Evolutionary conservation across 2,113 vertebrate species (phyloP).

Genomic region (Lepidothrix coronata): DNA sequence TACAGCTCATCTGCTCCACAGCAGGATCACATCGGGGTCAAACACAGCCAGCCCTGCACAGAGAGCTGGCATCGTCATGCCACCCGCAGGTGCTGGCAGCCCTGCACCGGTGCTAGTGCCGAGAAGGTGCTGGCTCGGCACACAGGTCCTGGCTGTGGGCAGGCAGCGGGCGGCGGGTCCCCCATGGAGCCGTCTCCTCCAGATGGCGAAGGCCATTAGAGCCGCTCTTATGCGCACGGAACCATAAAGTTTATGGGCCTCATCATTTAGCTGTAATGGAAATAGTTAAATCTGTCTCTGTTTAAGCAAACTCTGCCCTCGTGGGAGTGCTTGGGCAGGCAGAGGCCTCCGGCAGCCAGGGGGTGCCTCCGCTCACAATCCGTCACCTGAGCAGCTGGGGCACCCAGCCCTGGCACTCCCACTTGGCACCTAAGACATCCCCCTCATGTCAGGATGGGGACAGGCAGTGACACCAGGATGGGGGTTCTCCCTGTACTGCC

Average conservation of each 20-base stretch:
- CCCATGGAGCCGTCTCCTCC: slow-evolving; percentile 56
- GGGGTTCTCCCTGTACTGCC: background rate
- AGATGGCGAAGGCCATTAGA: slow-evolving; percentile 70
- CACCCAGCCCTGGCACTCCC: background rate
- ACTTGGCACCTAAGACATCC: background rate
- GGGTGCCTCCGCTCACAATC: accelerated
- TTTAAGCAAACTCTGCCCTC: slow-evolving; percentile 72
- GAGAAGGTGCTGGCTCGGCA: background rate
- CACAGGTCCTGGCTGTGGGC: background rate
- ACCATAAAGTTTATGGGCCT: slow-evolving; percentile 73
- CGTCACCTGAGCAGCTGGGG: accelerated
- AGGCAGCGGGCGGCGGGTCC: background rate
- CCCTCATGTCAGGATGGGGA: background rate
- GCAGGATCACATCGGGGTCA: background rate
- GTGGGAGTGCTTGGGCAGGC: background rate
- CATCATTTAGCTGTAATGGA: slow-evolving; percentile 74
- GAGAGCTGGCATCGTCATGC: accelerated
- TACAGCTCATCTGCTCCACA: background rate
- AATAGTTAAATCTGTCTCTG: slow-evolving; percentile 71
- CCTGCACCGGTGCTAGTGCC: accelerated
- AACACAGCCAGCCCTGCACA: accelerated
- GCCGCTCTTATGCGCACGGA: slow-evolving; percentile 11
- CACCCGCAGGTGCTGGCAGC: background rate
- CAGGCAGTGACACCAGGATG: background rate
- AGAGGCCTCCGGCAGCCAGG: background rate